A percentile compares a stretch with the other conserved stretches of the same genome.
phyloP scores from a whole-genome alignment of 1,140 invertebrate genomes.

The Coptotermes formosanus region DNA sequence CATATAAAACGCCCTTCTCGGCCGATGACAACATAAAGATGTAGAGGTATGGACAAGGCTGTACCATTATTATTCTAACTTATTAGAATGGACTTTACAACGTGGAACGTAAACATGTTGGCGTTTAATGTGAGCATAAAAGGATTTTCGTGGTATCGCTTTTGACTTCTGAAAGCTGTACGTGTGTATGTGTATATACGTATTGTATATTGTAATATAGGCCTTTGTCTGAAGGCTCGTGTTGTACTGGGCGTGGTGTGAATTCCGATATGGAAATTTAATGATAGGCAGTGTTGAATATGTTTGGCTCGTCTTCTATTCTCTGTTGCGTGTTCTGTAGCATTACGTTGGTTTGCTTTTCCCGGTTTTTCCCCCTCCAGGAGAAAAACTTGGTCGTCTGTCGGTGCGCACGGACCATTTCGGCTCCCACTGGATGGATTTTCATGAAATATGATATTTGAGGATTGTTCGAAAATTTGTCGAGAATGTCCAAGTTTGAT shows the following conservation, averaged over 20 bases:
- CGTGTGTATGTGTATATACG: not conserved
- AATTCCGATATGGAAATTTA: not conserved
- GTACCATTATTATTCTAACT: not conserved
- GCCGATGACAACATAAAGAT: not conserved
- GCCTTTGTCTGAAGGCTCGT: not conserved
- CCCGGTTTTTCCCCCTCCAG: too few relatives aligned
- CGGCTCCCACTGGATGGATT: too few relatives aligned
- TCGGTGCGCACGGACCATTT: too few relatives aligned
- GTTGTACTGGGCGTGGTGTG: not conserved
- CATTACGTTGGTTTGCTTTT: too few relatives aligned
- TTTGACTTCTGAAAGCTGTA: not conserved
- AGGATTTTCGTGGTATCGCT: not conserved
- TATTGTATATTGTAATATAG: not conserved
- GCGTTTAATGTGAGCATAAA: not conserved
- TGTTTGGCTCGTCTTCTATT: not conserved
- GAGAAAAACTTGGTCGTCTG: too few relatives aligned
- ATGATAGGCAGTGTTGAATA: not conserved
- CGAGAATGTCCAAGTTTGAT: too few relatives aligned
- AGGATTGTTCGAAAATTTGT: too few relatives aligned
- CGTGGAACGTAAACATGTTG: not conserved
- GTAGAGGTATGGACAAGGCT: not conserved
- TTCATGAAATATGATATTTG: too few relatives aligned
- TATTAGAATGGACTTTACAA: not conserved
- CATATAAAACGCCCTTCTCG: not conserved
- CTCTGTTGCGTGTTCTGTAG: too few relatives aligned